Evolutionary conservation across 1,140 invertebrate genomes (phyloP), one percentile per base, ranked within the genome.

Genomic region (Drosophila paulistorum): DNA sequence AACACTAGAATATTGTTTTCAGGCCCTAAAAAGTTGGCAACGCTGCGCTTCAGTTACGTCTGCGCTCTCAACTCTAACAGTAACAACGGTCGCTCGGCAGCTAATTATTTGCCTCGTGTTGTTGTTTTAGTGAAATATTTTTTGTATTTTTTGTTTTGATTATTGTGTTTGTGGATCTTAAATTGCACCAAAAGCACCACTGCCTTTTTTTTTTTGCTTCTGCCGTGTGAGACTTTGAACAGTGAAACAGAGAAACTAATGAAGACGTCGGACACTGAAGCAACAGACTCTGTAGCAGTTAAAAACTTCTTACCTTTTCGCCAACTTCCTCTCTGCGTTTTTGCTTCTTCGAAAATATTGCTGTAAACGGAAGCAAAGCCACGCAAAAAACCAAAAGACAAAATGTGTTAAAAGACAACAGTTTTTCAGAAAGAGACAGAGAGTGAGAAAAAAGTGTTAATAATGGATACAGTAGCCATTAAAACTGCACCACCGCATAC

Each of bases 401-500:
- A 62, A 39, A 48, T 64, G 60, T 26, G 33, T 67, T 41, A 51
- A 65, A 59, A 59, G 17, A 66, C 58, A 62, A 59, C 63, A 60
- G 67, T 75, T 73, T 69, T 65, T 54, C 58, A 45, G 23, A 26
- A 26, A 26, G 23, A 26, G 3, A 4, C 2, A 26, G 23, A 26
- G 23, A 26, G 54, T 13, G 11, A 39, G 11, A 13, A 39, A 13
- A 33, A 58, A 59, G 58, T 11, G 26, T 48, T 65, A 45, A 41
- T 39, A 91, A 30, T 91, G 90, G 90, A 91, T 77, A 91, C 90
- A 17, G 83, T 91, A 64, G 90, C 90, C 72, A 91, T 91, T 54
- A 91, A 90, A 67, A 91, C 90, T 6, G 77, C 90, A 55, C 78
- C 87, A 74, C 90, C 90, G 59, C 90, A 91, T 77, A 86, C 90